These are phyloP conservation scores for Cyprinodon brontotheroides DNA, from an alignment of 2,113 vertebrate genomes.

Conservation along the genomic window DNA sequence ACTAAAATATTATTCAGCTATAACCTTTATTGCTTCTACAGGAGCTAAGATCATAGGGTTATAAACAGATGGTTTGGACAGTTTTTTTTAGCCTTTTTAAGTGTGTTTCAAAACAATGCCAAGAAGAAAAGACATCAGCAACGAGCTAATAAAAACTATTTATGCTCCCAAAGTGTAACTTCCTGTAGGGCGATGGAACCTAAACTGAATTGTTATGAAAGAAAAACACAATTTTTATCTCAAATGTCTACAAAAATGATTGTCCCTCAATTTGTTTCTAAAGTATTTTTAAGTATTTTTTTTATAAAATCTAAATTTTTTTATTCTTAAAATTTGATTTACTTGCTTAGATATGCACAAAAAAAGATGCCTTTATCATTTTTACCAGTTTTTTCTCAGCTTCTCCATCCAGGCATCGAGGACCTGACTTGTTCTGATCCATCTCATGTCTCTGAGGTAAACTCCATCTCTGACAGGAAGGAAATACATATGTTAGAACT, in stretches of 20 bases:
- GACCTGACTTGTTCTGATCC: background rate
- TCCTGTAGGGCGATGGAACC: no score
- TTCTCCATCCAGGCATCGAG: background rate
- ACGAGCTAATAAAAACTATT: no score
- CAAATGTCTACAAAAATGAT: background rate
- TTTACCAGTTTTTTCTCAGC: conserved; percentile 39
- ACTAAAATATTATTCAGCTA: no score
- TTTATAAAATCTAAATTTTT: background rate
- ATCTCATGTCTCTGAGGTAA: conserved; percentile 21
- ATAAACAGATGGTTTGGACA: no score
- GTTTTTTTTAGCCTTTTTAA: no score
- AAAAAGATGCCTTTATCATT: background rate
- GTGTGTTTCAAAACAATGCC: no score
- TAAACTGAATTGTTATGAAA: background rate
- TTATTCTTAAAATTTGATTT: no score
- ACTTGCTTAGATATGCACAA: no score
- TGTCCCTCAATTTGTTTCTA: background rate
- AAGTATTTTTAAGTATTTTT: background rate
- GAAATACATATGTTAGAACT: background rate
- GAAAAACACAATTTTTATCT: background rate
- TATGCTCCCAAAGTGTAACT: no score
- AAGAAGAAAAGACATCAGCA: no score
- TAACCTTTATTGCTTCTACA: no score
- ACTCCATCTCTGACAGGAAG: conserved; percentile 41
- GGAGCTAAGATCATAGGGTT: no score